Evolutionary conservation across 2,888 invertebrate genomes (phyloP), one percentile per base, ranked within the genome.

Genomic region (Choristoneura rosaceana): DNA sequence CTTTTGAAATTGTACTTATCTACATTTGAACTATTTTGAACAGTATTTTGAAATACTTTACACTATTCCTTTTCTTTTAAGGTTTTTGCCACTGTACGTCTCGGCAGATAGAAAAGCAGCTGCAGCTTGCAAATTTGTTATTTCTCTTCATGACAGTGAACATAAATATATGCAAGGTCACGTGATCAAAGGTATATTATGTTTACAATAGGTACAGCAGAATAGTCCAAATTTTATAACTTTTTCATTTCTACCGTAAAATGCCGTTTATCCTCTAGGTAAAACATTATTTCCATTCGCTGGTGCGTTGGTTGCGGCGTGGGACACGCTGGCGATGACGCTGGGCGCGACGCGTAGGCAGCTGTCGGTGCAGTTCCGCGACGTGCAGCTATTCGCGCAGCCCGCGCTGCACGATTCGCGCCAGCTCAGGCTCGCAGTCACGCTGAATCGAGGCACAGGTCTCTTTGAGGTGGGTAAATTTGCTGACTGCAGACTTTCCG

Each of bases 271-370:
- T n/a, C 10, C 17, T 34, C 25, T 74, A 94, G 96, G 95, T 2
- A 94, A 96, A 75, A 96, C 95, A 59, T 82, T 97, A 12, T 96
- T 96, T 77, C 98, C 98, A 0, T 97, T 97, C 15, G 96, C 98
- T 1, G 96, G 96, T 41, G 96, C 97, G 75, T 88, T 98, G 78
- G 87, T 94, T 33, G 89, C 96, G 4, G 96, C 95, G 3, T 97
- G 97, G 97, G 96, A 96, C 80, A 96, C 96, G 0, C 82, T 97
- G 9, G 96, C 96, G 0, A 92, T 96, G 84, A 91, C 95, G 82
- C 38, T 82, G 17, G 95, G 95, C 1, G 90, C 93, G 38, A 83
- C 94, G 3, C 95, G 92, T 78, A 95, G 95, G 74, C 94, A 96
- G 76, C 83, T 97, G 38, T 95, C 97, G 0, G 96, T 98, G 1